Evolutionary conservation across 2,888 invertebrate genomes (phyloP), one percentile per base, ranked within the genome.

Genomic region (Drosophila atroscutellata): DNA sequence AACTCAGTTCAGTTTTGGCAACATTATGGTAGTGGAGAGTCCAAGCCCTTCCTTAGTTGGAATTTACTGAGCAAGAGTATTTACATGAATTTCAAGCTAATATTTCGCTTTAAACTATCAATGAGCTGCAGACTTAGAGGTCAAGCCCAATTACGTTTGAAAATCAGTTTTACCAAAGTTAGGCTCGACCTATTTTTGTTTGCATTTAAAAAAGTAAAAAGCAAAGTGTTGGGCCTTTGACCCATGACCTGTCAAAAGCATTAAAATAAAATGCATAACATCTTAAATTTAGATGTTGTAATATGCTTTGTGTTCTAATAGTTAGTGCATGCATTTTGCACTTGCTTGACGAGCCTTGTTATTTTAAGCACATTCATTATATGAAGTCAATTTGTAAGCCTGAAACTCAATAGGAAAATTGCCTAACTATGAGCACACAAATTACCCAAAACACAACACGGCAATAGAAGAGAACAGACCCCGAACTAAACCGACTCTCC

Each of bases 401-500:
- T 58, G 11, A 68, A 69, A 54, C 61, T 72, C 24, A 72, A 72
- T 54, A 42, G 60, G 42, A 36, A 60, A 68, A 76, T 42, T 61
- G 54, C 45, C 63, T 54, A 24, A 63, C 37, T 37, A 30, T 37
- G 67, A 55, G 58, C 36, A 62, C 58, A 47, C 56, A 56, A 49
- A 59, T 60, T 61, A 66, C 28, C 54, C 62, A 47, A 47, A 66
- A 62, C 52, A 65, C 54, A 61, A 68, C n/a, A 58, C 4, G 49
- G 50, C 55, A 77, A 49, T 51, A 52, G 26, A 36, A 42, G 20
- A 51, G 42, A 58, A 58, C 57, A 56, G 54, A 34, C 28, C 20
- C 15, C 20, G 39, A 13, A 15, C 26, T n/a, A 9, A 56, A n/a
- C 18, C 37, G 15, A 56, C 30, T 42, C 49, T 55, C 51, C 28